Evolutionary conservation across 2,888 invertebrate species (phyloP).

Genomic region (Caenorhabditis plicata): DNA sequence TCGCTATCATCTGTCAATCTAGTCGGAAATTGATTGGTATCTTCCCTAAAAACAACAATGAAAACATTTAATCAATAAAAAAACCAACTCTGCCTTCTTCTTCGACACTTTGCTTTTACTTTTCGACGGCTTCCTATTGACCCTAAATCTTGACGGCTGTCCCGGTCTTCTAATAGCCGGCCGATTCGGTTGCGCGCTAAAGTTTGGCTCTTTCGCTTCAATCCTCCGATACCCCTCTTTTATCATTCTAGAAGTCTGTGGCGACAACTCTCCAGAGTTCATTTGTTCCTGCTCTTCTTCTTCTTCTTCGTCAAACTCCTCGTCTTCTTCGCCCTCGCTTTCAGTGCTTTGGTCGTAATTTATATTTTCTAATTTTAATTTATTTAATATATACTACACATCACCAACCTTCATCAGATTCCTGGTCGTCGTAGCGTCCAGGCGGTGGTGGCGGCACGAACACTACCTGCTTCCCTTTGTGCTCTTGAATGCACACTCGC

Average conservation of each 20-base stretch:
- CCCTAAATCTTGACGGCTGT: conserved; percentile 46
- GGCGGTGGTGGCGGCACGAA: conserved; percentile 28
- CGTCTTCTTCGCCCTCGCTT: conserved; percentile 25
- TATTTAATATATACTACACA: too few relatives aligned
- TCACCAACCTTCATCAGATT: conserved; percentile 28
- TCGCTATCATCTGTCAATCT: conserved; percentile 50
- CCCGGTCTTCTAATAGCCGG: conserved; percentile 65
- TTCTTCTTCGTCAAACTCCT: too few relatives aligned
- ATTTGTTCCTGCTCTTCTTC: conserved; percentile 1
- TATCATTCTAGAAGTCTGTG: conserved; percentile 28
- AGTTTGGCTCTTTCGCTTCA: conserved; percentile 66
- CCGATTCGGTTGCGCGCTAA: conserved; percentile 66
- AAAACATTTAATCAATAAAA: background rate
- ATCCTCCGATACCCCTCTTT: conserved; percentile 30
- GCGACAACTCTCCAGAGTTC: conserved; percentile 17
- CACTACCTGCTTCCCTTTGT: background rate
- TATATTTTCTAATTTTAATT: conserved; percentile 34
- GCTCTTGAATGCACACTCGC: background rate
- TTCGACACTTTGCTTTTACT: background rate
- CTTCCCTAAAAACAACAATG: too few relatives aligned
- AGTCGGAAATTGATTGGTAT: conserved; percentile 25
- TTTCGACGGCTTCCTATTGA: conserved; percentile 9
- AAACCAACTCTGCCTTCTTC: background rate
- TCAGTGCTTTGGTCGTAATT: conserved; percentile 35
- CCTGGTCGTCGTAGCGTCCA: conserved; percentile 10